Evolutionary conservation across 2,113 vertebrate genomes (phyloP).

Genomic region (Ammospiza nelsoni): DNA sequence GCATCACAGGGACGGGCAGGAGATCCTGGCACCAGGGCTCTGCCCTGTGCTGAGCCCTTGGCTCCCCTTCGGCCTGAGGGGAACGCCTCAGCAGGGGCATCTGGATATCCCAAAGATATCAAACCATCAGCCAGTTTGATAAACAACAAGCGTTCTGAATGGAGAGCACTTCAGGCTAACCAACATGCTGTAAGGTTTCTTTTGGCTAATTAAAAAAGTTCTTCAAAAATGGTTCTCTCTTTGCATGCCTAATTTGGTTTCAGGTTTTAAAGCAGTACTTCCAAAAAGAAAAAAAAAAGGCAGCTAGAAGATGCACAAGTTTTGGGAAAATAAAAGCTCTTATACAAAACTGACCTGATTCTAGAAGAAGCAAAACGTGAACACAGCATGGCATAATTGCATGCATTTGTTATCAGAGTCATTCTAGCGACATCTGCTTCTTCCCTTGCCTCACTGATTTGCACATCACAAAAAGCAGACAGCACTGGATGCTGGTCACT

Average conservation of each 20-base stretch:
- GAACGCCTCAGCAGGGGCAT: background rate
- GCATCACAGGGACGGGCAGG: background rate
- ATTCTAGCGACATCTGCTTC: background rate
- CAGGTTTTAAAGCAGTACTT: background rate
- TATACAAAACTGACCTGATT: conserved; percentile 25
- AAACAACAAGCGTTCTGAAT: background rate
- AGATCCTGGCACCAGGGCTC: background rate
- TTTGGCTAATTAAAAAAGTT: background rate
- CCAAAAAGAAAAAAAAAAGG: no score
- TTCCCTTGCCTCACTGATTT: conserved; percentile 16
- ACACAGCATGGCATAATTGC: conserved; percentile 40
- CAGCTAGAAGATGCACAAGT: background rate
- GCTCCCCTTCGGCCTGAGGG: background rate
- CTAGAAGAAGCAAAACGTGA: conserved; percentile 1
- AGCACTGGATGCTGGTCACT: background rate
- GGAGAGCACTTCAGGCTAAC: background rate
- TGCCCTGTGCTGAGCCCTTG: background rate
- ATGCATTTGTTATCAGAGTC: background rate
- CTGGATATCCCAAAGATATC: background rate
- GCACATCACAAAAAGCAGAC: background rate
- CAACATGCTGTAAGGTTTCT: background rate
- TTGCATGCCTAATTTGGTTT: background rate
- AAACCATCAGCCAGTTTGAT: background rate
- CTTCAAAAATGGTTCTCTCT: background rate
- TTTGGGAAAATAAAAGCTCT: background rate